Evolutionary conservation across 2,888 invertebrate genomes (phyloP).

Genomic region (Danaus chrysippus): DNA sequence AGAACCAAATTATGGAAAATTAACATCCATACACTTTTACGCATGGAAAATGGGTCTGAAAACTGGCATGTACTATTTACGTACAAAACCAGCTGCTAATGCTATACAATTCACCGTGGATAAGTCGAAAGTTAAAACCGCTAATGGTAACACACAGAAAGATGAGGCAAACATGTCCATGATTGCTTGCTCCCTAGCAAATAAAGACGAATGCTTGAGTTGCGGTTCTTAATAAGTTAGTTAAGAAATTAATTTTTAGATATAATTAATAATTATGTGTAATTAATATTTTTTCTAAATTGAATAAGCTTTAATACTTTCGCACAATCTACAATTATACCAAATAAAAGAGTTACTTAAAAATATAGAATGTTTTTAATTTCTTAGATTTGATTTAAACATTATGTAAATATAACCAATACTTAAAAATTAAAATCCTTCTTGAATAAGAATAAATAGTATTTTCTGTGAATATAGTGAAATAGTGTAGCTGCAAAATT

Average conservation of each 20-base stretch:
- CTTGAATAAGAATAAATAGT: no score
- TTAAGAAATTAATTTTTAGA: conserved; percentile 5
- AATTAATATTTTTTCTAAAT: not conserved
- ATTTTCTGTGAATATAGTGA: no score
- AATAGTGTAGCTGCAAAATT: no score
- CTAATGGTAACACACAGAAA: conserved; percentile 47
- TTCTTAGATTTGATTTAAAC: not conserved
- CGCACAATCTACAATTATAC: not conserved
- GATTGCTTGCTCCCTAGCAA: conserved; percentile 91
- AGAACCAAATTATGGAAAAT: conserved; percentile 93
- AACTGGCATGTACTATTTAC: conserved; percentile 99
- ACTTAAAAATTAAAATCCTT: no score
- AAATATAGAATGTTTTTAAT: not conserved
- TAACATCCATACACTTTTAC: conserved; percentile 99
- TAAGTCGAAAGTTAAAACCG: conserved; percentile 77
- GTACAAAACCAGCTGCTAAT: conserved; percentile 97
- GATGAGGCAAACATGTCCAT: conserved; percentile 82
- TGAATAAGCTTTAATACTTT: not conserved
- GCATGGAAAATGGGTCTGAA: conserved; percentile 98
- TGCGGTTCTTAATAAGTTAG: conserved; percentile 84
- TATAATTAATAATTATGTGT: not conserved
- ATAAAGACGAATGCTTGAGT: conserved; percentile 92
- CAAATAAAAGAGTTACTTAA: not conserved
- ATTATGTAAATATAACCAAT: no score
- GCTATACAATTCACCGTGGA: conserved; percentile 99